phyloP scores from a whole-genome alignment of 2,888 invertebrate species.

The Ephialtes manifestator region DNA sequence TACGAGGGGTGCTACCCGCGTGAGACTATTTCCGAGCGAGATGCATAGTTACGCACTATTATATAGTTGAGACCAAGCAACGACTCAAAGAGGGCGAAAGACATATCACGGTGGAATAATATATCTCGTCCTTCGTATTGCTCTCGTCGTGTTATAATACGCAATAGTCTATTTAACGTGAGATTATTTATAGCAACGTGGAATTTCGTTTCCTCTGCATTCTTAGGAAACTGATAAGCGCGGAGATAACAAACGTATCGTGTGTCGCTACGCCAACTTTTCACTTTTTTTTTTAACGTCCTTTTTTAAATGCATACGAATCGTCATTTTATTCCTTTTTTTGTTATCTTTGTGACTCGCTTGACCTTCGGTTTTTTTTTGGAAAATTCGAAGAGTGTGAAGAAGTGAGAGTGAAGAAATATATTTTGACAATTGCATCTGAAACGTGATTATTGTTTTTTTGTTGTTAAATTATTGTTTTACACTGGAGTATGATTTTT shows the following conservation, averaged over 20 bases:
- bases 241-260: conserved; percentile 54
- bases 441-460: neutral
- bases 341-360: conserved; percentile 19
- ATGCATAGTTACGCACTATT: conserved; percentile 59
- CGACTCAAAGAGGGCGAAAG: conserved; percentile 19
- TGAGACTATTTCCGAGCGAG: conserved; percentile 70
- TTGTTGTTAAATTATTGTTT: neutral
- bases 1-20: conserved; percentile 56
- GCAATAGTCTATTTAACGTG: neutral
- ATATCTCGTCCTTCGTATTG: conserved; percentile 25
- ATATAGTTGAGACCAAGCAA: neutral
- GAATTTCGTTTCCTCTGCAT: conserved; percentile 50
- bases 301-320: conserved; percentile 8
- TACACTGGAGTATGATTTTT: neutral
- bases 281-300: neutral
- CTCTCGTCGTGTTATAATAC: neutral
- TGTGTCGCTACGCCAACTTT: conserved; percentile 6
- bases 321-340: neutral
- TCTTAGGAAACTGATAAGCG: conserved; percentile 47
- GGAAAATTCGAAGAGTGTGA: neutral
- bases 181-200: conserved; percentile 8
- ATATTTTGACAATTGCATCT: too few species aligned
- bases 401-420: too few species aligned
- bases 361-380: neutral
- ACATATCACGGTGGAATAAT: conserved; percentile 19